Percentiles rank a stretch among this genome's conserved stretches.
Conservation (phyloP, 2,113 vertebrate genomes). For the Rynchops niger region DNA sequence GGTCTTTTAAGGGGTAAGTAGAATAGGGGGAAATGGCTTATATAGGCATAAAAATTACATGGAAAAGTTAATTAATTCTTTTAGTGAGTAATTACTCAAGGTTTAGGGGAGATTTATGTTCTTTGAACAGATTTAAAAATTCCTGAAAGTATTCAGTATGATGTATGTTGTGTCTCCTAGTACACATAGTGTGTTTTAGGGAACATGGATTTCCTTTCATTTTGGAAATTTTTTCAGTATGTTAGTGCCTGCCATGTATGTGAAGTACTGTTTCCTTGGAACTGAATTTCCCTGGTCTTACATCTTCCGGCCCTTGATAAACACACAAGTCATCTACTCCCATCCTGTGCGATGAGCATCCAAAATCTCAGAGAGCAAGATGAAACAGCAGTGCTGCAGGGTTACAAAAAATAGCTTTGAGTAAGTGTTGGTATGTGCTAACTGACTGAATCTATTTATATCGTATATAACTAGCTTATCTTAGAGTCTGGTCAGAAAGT, state of each 20-base stretch:
- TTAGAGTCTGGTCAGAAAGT: neutral
- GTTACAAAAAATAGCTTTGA: neutral
- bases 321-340: neutral
- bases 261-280: neutral
- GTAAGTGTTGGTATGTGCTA: neutral
- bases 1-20: neutral
- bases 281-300: neutral
- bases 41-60: neutral
- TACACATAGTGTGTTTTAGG: neutral
- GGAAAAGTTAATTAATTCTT: neutral
- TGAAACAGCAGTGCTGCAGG: neutral
- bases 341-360: neutral
- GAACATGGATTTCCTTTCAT: neutral
- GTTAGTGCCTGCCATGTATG: neutral
- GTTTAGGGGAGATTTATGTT: neutral
- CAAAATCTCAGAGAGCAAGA: fast-evolving
- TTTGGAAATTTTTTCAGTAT: neutral
- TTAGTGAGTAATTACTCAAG: neutral
- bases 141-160: neutral
- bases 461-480: neutral
- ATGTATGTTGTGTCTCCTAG: neutral
- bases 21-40: neutral
- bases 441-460: neutral
- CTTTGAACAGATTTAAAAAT: neutral
- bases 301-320: neutral